Evolutionary conservation across 1,140 invertebrate genomes (phyloP), one percentile per base, ranked within the genome.

Genomic region (Saxidomus purpurata): DNA sequence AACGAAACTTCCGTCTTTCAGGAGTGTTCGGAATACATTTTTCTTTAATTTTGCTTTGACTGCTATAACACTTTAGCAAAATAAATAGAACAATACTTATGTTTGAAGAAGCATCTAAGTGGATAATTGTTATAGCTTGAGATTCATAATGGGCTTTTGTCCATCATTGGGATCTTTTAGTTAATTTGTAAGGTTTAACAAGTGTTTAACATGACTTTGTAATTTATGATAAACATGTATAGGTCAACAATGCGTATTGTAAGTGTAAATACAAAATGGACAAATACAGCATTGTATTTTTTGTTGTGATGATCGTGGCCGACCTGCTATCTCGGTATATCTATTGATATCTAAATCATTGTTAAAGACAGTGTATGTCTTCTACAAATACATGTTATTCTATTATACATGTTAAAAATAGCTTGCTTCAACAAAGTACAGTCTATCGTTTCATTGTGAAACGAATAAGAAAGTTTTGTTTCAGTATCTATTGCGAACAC

Each of bases 121-220:
- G 34, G 34, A 36, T 71, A 40, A 22, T 71, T 71, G 28, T 71
- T 71, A 15, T 71, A 31, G 6, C 52, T 55, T 55, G 22, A 55
- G 52, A 55, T 6, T 8, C 19, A n/a, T 55, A n/a, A 36, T 31
- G 25, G n/a, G 8, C 11, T n/a, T n/a, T 6, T 59, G 19, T 59
- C 6, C 55, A 9, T 59, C 19, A 59, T 59, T 2, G 17, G 8
- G 61, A 67, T 67, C 61, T 31, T 8, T 28, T 17, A 61, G 8
- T 25, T 55, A 22, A 67, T 67, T 31, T 67, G 31, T 25, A 67
- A 17, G 4, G 25, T 67, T 31, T 8, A 67, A 31, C 19, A 67
- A 67, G 28, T 67, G 28, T 67, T 67, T 67, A 67, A 67, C 61
- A 67, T 3, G 61, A 67, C 31, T 67, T 67, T 67, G 61, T 67